Evolutionary conservation across 2,888 invertebrate genomes (phyloP), one percentile per base, ranked within the genome.

Genomic region (Drosophila phalerata): DNA sequence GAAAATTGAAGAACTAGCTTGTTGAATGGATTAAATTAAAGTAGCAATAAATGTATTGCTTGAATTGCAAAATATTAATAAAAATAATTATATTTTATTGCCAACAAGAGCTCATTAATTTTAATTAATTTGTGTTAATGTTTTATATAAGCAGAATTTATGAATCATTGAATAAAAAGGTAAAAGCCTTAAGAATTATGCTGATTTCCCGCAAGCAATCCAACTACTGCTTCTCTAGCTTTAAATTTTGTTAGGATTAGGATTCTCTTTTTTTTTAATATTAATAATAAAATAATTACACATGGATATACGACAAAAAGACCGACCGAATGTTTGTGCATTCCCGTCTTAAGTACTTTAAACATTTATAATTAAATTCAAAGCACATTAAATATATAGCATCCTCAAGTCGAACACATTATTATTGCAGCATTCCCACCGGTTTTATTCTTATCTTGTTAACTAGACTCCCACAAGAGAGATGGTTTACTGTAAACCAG

Each of bases 401-500:
- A 55, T 43, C 10, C 30, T 32, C 3, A 22, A 11, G 3, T 32
- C 30, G 22, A 9, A n/a, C n/a, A 22, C 15, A 28, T 17, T 49
- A 42, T 15, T 3, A 30, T 11, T 22, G 25, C 5, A n/a, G 19
- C 11, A 60, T 48, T 38, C 15, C 22, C 28, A 56, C 32, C 30
- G 25, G 34, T 58, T 53, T 38, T 58, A 40, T 60, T 25, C 25
- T 51, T 32, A 60, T 43, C 32, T 43, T 22, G n/a, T 32, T 13
- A 47, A 17, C 28, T 40, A 56, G 13, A 62, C 67, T 51, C 56
- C 57, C 56, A 71, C 52, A 43, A 53, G 43, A 15, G 40, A 53
- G 25, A 69, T 64, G 56, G 30, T 1, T 71, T 53, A 55, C 49
- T 25, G 47, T 22, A 61, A 77, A 76, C 77, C 73, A 47, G 77